Evolutionary conservation across 2,888 invertebrate species (phyloP).

Genomic region (Barypeithes pellucidus): DNA sequence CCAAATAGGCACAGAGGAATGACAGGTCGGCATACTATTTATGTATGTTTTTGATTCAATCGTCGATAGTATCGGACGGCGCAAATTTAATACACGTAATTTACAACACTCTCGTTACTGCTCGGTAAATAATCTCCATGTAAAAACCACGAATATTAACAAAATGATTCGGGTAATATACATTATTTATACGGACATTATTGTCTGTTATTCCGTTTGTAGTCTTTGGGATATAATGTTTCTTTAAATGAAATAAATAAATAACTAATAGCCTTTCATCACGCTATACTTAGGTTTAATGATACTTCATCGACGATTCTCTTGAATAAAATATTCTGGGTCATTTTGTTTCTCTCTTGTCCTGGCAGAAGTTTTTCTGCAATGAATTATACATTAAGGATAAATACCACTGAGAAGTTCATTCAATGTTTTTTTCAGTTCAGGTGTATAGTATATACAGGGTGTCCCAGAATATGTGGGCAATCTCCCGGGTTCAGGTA

Average conservation of each 20-base stretch:
- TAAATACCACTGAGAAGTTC: no score
- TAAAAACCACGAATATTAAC: background rate
- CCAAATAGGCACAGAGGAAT: no score
- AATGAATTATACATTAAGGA: background rate
- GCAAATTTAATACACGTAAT: no score
- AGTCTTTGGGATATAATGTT: constrained; percentile 13
- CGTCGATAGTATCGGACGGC: no score
- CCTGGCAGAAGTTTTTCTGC: background rate
- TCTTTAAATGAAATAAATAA: constrained; percentile 19
- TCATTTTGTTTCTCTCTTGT: constrained; percentile 6
- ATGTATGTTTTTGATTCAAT: no score
- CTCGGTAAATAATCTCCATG: no score
- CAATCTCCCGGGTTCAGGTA: no score
- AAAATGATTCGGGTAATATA: constrained; percentile 3
- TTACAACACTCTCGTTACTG: no score
- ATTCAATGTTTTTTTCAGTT: no score
- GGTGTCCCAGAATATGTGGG: no score
- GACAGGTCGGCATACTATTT: no score
- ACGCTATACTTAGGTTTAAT: constrained; percentile 22
- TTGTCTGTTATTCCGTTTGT: constrained; percentile 13
- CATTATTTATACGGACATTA: constrained; percentile 19
- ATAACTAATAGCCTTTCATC: constrained; percentile 3
- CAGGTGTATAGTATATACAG: no score
- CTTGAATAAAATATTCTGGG: constrained; percentile 2
- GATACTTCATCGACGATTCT: background rate